Evolutionary conservation across 2,888 invertebrate species (phyloP).

Genomic region (Drosophila limbata): DNA sequence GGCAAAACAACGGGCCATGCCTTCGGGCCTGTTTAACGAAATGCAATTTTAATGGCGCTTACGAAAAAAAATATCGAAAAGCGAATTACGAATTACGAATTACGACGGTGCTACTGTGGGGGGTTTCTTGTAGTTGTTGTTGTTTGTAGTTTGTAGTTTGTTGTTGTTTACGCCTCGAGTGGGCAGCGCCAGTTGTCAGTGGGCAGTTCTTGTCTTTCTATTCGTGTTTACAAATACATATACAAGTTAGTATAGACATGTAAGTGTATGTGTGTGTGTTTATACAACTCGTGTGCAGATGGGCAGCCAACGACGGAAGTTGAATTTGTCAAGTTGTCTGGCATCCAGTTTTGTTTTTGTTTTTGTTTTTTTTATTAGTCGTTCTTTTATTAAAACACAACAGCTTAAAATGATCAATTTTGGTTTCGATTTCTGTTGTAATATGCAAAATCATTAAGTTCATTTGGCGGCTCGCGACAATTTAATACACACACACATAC

Average conservation of each 20-base stretch:
- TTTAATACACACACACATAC: slow-evolving; percentile 14
- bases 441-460: slow-evolving; percentile 49
- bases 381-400: slow-evolving; percentile 19
- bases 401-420: slow-evolving; percentile 17
- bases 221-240: slow-evolving; percentile 30
- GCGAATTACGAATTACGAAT: slow-evolving; percentile 37
- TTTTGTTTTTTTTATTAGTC: slow-evolving; percentile 48
- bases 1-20: slow-evolving; percentile 12
- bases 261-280: slow-evolving; percentile 19
- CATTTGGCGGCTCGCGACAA: slow-evolving; percentile 44
- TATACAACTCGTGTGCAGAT: slow-evolving; percentile 42
- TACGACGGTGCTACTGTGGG: slow-evolving; percentile 36
- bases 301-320: slow-evolving; percentile 55
- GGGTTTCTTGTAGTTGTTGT: neutral
- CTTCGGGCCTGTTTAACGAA: slow-evolving; percentile 63
- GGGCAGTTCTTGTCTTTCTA: slow-evolving; percentile 66
- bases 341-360: slow-evolving; percentile 51
- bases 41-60: slow-evolving; percentile 78
- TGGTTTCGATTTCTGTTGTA: slow-evolving; percentile 39
- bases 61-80: slow-evolving; percentile 56
- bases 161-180: slow-evolving; percentile 66
- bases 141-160: slow-evolving; percentile 43
- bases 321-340: slow-evolving; percentile 56
- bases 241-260: neutral
- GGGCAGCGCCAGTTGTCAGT: slow-evolving; percentile 55